These are phyloP conservation scores for Melanostoma mellinum DNA, from an alignment of 2,888 invertebrate species.

Conservation along the genomic window DNA sequence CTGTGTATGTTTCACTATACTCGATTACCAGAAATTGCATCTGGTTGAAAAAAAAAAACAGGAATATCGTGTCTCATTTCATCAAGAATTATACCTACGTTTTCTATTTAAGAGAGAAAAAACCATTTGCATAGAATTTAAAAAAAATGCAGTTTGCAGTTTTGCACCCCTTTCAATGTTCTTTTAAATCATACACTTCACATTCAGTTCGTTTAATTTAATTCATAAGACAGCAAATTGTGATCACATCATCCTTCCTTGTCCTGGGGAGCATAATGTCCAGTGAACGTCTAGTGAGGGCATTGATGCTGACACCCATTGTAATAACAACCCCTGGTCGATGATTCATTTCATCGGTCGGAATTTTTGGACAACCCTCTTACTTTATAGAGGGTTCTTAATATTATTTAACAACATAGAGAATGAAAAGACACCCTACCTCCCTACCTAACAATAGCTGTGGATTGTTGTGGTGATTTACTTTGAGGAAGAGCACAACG, in stretches of 20 bases:
- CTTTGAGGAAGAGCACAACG: too few species aligned
- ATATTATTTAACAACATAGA: neutral
- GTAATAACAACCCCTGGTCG: constrained; percentile 77
- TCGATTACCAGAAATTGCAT: too few species aligned
- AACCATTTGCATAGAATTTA: neutral
- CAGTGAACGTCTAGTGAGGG: constrained; percentile 93
- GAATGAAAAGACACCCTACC: too few species aligned
- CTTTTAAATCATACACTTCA: constrained; percentile 45
- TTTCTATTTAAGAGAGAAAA: neutral
- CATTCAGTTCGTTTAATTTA: constrained; percentile 31
- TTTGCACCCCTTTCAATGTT: constrained; percentile 19
- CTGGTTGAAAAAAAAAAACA: too few species aligned
- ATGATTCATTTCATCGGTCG: constrained; percentile 83
- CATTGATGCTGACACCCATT: constrained; percentile 91
- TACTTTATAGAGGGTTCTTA: constrained; percentile 85
- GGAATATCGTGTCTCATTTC: too few species aligned
- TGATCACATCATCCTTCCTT: constrained; percentile 84
- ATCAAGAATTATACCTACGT: too few species aligned
- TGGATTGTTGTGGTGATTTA: too few species aligned
- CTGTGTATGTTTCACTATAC: too few species aligned
- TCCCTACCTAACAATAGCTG: too few species aligned
- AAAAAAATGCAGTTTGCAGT: neutral
- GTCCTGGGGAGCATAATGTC: constrained; percentile 93
- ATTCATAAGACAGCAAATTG: neutral
- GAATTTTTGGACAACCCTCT: constrained; percentile 90